Base-by-base conservation (phyloP, 2,113 vertebrate species). In the Mohoua ochrocephala region DNA sequence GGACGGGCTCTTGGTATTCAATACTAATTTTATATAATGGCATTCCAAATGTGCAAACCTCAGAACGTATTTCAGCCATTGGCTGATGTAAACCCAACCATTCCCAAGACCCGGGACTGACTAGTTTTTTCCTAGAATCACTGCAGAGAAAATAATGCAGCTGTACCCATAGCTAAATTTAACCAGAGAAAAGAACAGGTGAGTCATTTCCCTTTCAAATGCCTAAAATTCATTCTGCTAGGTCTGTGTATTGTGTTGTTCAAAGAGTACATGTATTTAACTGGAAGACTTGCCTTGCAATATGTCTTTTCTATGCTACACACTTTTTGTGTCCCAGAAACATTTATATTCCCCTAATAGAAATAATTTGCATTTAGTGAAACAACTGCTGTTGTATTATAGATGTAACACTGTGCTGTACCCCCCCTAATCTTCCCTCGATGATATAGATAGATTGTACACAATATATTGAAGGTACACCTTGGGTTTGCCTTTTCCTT, bases 131-230 rank as follows among this genome's bases (percentile, higher is more conserved):
- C 19, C 16, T 67, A 33, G 67, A 82, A 47, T 91, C 53, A 26
- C 77, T 94, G 63, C 70, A 85, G 45, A 42, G 39, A 79, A 77
- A 85, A 83, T 79, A 94, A 82, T 75, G 19, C 41, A 75, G 57
- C 79, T 87, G 35, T 80, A 74, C 50, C 35, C 16, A 20, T 26
- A 88, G 14, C 91, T 94, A 93, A 93, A 95, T 95, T 94, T 97
- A 96, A 93, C 71, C 59, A 93, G 90, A 83, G 35, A 80, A 77
- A 88, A 96, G 70, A 90, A 85, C 75, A 95, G 85, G 92, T 88
- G 92, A 95, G 75, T 97, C 50, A 96, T 80, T 96, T 96, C 74
- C 75, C 59, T 91, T 92, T 77, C 50, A 95, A 50, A 67, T 53
- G 63, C 90, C 47, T 90, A 20, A 80, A 77, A 89, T 65, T 64